phyloP scores from a whole-genome alignment of 2,888 invertebrate species.

The Pelosia muscerda region DNA sequence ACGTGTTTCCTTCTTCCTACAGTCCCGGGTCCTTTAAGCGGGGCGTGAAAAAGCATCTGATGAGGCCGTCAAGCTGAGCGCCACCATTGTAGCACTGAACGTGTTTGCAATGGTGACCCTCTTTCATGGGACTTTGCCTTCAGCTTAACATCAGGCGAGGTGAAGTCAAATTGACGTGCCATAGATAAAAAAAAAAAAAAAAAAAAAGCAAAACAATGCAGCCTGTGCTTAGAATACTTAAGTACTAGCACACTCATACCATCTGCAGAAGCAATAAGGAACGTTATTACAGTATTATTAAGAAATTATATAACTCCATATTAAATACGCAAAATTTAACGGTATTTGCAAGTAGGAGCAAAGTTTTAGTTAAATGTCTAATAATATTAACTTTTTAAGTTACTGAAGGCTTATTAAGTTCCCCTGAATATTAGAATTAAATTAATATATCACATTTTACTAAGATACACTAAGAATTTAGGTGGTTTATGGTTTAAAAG shows the following conservation, averaged over 20 bases:
- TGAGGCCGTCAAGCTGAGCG: too few species aligned
- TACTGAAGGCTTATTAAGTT: not conserved
- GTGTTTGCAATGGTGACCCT: too few species aligned
- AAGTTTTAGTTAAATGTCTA: too few species aligned
- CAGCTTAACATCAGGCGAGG: too few species aligned
- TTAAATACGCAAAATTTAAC: not conserved
- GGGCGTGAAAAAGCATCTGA: too few species aligned
- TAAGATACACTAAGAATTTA: not conserved
- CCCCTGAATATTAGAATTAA: not conserved
- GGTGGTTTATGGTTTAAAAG: not conserved
- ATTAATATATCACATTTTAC: not conserved
- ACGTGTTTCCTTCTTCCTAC: too few species aligned
- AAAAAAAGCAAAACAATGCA: slow-evolving; percentile 45
- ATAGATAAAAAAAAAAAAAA: too few species aligned
- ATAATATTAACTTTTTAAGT: slow-evolving; percentile 4
- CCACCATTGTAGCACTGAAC: too few species aligned
- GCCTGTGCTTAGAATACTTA: slow-evolving; percentile 39
- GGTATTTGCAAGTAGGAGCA: too few species aligned
- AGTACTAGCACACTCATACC: slow-evolving; percentile 17
- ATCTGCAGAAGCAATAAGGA: slow-evolving; percentile 21
- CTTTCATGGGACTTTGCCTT: too few species aligned
- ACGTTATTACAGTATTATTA: not conserved
- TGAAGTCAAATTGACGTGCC: too few species aligned
- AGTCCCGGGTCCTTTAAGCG: too few species aligned
- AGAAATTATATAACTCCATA: not conserved